Evolutionary conservation across 2,888 invertebrate genomes (phyloP).

Genomic region (Drosophila anceps): DNA sequence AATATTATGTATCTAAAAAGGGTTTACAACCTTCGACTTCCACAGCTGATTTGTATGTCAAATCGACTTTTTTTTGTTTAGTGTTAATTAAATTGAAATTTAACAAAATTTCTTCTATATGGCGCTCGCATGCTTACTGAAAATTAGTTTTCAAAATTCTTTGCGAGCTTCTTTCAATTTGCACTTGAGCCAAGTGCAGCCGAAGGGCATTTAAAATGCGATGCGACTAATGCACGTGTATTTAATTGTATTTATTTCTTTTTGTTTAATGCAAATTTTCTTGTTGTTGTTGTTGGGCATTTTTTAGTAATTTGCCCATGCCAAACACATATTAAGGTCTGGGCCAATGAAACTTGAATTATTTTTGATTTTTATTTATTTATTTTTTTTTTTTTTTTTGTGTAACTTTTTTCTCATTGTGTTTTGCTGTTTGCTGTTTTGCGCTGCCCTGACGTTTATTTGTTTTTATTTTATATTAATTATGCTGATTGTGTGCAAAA

Average conservation of each 20-base stretch:
- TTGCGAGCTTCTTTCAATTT: neutral
- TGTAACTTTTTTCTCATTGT: slow-evolving; percentile 9
- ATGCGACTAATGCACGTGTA: neutral
- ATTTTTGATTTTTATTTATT: neutral
- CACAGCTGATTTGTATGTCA: neutral
- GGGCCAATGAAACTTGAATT: slow-evolving; percentile 72
- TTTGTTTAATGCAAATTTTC: slow-evolving; percentile 54
- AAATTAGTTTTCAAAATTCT: neutral
- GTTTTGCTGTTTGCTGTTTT: slow-evolving; percentile 7
- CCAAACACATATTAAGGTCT: slow-evolving; percentile 80
- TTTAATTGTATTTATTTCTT: slow-evolving; percentile 15
- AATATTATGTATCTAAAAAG: neutral
- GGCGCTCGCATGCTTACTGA: neutral
- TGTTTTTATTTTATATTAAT: slow-evolving; percentile 24
- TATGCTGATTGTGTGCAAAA: slow-evolving; percentile 13
- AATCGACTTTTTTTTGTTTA: neutral
- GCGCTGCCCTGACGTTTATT: slow-evolving; percentile 19
- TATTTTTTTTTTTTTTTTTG: neutral
- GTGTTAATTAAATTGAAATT: neutral
- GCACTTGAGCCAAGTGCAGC: neutral
- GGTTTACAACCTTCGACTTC: neutral
- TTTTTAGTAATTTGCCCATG: slow-evolving; percentile 22
- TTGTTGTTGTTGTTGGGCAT: slow-evolving; percentile 20
- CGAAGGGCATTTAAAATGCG: slow-evolving; percentile 7
- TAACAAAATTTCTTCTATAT: neutral